Base-by-base conservation (phyloP, 2,113 vertebrate genomes). In the Dasyornis broadbenti region DNA sequence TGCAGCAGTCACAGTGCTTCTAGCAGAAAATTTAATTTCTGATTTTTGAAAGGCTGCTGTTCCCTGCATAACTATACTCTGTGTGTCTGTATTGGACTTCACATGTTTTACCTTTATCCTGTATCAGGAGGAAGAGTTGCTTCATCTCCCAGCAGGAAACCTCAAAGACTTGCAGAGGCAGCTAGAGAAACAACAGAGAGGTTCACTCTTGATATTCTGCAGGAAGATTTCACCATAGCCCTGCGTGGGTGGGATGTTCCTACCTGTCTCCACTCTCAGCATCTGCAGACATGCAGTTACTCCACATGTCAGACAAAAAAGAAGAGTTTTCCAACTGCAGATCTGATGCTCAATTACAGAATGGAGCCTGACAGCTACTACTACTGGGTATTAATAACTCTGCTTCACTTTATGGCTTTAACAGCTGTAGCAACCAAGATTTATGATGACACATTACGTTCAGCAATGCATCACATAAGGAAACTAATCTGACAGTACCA, bases 271-370 rank as follows among this genome's bases (percentile, higher is more conserved):
- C 54, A 13, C 0, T 0, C 66, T 63, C 11, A 1, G 71, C 56
- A 66, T 78, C 82, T 82, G 71, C 85, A 77, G 78, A 85, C 63
- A 23, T 7, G 52, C 60, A 63, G 56, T 78, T 80, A 83, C 45
- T 35, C 50, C 37, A 54, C 60, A 42, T 22, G 22, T 83, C 92
- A 91, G 83, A 66, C 54, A 86, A 88, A 92, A 84, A 68, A 75
- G 49, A 78, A 80, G 85, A 71, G 59, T 64, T 95, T 87, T 82
- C 68, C 68, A 81, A 37, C 24, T 80, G 75, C 63, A 86, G 64
- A 63, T 80, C 86, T 95, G 94, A 90, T 83, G 76, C 24, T 95
- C 44, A 71, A 13, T 93, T 94, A 96, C 85, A 92, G 82, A 90
- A 95, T 80, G 35, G 44, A 93, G 47, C 39, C 39, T 70, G 78